phyloP scores from a whole-genome alignment of 1,140 invertebrate species.

The Oryctes rhinoceros region DNA sequence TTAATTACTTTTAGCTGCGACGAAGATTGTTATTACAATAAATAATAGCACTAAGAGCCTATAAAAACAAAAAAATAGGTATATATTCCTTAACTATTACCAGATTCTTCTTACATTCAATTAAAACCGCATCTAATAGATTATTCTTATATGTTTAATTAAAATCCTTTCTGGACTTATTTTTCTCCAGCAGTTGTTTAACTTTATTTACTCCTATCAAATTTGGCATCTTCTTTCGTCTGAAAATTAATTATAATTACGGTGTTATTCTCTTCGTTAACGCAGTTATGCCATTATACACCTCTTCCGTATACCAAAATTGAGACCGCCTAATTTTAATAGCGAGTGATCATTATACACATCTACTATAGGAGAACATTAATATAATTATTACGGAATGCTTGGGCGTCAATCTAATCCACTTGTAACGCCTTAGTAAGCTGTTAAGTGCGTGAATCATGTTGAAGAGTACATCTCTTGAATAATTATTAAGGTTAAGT shows the following conservation, averaged over 20 bases:
- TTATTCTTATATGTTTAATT: too few relatives aligned
- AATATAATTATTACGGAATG: constrained; percentile 5
- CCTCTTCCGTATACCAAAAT: neutral
- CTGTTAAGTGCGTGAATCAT: constrained; percentile 4
- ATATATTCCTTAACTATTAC: too few relatives aligned
- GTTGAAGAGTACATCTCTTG: neutral
- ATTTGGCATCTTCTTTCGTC: too few relatives aligned
- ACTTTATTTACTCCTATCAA: too few relatives aligned
- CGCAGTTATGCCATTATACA: neutral
- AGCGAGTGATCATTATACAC: neutral
- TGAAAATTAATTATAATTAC: neutral
- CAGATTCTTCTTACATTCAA: too few relatives aligned
- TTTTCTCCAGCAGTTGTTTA: too few relatives aligned
- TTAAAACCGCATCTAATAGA: too few relatives aligned
- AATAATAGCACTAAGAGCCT: too few relatives aligned
- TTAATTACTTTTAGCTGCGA: too few relatives aligned
- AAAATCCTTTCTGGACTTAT: too few relatives aligned
- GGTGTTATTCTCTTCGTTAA: neutral
- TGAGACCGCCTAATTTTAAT: neutral
- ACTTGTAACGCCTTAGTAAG: constrained; percentile 2
- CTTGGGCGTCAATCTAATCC: constrained; percentile 7
- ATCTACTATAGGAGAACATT: neutral
- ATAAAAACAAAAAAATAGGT: too few relatives aligned
- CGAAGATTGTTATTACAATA: too few relatives aligned
- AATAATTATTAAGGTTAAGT: constrained; percentile 6